phyloP scores from a whole-genome alignment of 2,888 invertebrate species.

The Ornithoptera alexandrae region DNA sequence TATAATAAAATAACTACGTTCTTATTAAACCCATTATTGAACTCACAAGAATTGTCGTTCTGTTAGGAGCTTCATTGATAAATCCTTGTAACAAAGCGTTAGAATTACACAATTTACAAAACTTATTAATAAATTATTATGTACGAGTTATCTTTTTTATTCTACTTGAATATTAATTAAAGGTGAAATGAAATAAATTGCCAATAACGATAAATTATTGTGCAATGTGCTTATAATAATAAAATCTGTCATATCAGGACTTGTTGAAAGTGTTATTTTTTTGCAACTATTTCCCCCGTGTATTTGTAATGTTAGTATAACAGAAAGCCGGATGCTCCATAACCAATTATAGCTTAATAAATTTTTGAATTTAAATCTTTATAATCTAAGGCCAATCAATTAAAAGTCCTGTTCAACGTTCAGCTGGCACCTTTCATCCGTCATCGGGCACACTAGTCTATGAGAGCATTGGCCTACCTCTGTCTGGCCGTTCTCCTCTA shows the following conservation, averaged over 20 bases:
- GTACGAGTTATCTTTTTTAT: background rate
- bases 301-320: background rate
- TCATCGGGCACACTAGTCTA: constrained; percentile 47
- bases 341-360: constrained; percentile 14
- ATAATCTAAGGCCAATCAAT: constrained; percentile 19
- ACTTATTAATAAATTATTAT: background rate
- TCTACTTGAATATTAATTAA: background rate
- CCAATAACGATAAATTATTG: constrained; percentile 19
- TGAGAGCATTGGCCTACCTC: constrained; percentile 76
- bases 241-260: constrained; percentile 20
- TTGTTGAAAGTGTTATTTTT: background rate
- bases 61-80: constrained; percentile 49
- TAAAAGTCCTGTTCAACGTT: constrained; percentile 38
- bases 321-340: constrained; percentile 29
- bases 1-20: constrained; percentile 67
- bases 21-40: constrained; percentile 50
- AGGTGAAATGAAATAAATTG: constrained; percentile 3
- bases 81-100: constrained; percentile 69
- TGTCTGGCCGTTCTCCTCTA: constrained; percentile 79
- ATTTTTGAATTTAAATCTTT: constrained; percentile 16
- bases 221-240: constrained; percentile 9
- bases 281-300: background rate
- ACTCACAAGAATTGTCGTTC: constrained; percentile 69
- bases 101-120: constrained; percentile 48
- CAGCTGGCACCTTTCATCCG: constrained; percentile 48